These are phyloP conservation scores for Drosophila bocki DNA, from an alignment of 1,140 invertebrate species.

Conservation along the genomic window DNA sequence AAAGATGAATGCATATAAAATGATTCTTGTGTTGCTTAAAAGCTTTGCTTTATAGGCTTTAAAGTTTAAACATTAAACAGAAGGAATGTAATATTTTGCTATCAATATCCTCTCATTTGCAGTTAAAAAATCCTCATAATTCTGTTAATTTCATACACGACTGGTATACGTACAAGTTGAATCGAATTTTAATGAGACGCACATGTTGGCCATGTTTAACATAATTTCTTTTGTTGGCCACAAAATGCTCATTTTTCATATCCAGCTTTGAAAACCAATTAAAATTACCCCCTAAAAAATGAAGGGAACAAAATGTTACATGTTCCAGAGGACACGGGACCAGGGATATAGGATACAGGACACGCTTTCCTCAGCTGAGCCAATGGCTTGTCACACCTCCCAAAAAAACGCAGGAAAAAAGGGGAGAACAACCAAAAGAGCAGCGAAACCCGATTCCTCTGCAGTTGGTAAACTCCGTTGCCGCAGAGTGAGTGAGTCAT, in stretches of 20 bases:
- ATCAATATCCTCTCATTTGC: background rate
- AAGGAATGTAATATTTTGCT: background rate
- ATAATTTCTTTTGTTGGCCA: slow-evolving; percentile 35
- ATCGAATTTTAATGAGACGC: slow-evolving; percentile 32
- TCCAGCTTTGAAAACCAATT: slow-evolving; percentile 47
- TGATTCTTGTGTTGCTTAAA: background rate
- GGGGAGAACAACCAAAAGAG: slow-evolving; percentile 8
- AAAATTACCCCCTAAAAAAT: slow-evolving; percentile 25
- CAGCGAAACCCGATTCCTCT: slow-evolving; percentile 40
- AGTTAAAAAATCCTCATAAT: background rate
- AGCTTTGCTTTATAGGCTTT: background rate
- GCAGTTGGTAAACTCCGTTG: slow-evolving; percentile 35
- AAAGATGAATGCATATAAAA: background rate
- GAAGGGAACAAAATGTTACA: slow-evolving; percentile 12
- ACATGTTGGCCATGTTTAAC: slow-evolving; percentile 13
- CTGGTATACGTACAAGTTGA: background rate
- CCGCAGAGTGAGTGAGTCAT: slow-evolving; percentile 51
- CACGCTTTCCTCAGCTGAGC: slow-evolving; percentile 36
- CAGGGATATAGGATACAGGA: slow-evolving; percentile 26
- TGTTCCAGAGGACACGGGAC: slow-evolving; percentile 27
- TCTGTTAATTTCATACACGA: slow-evolving; percentile 6
- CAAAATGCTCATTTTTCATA: slow-evolving; percentile 33
- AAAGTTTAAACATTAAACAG: background rate
- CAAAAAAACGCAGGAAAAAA: slow-evolving; percentile 1
- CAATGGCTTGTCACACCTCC: slow-evolving; percentile 46